Percentiles rank a stretch among this genome's conserved stretches.
These are phyloP conservation scores for Mustela nigripes DNA, from an alignment of 2,113 vertebrate genomes.

Conservation along the genomic window DNA sequence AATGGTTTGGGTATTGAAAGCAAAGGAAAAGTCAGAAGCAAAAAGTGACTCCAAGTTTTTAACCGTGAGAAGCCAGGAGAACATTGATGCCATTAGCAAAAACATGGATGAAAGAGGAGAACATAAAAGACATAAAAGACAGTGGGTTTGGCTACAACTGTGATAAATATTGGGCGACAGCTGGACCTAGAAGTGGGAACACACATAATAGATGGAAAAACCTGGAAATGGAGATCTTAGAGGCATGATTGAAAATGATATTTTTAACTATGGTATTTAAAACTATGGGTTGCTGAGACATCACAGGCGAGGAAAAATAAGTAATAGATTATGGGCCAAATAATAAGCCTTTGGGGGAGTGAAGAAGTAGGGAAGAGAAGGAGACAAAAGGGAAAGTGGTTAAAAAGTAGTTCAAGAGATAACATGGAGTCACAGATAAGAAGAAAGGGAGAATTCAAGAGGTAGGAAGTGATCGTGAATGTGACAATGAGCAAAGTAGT, in stretches of 20 bases:
- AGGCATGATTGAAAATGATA: not conserved
- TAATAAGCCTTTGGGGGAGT: not conserved
- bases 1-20: not conserved
- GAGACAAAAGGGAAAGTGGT: not conserved
- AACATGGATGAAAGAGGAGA: constrained; percentile 11
- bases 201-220: constrained; percentile 8
- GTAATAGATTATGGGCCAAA: not conserved
- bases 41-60: not conserved
- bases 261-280: not conserved
- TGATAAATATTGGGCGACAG: not conserved
- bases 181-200: not conserved
- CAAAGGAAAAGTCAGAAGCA: constrained; percentile 36
- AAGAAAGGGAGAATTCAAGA: constrained; percentile 43
- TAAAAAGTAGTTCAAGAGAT: not conserved
- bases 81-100: not conserved
- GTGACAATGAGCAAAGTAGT: not conserved
- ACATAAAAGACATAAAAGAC: constrained; percentile 7
- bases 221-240: not conserved
- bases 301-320: not conserved
- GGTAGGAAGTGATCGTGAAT: not conserved
- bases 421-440: not conserved
- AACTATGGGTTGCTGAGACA: not conserved
- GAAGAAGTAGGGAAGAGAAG: not conserved
- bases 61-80: not conserved
- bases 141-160: not conserved